Percentiles rank a stretch among this genome's conserved stretches.
phyloP scores from a whole-genome alignment of 2,888 invertebrate genomes.

The Prosopocoilus inquinatus region DNA sequence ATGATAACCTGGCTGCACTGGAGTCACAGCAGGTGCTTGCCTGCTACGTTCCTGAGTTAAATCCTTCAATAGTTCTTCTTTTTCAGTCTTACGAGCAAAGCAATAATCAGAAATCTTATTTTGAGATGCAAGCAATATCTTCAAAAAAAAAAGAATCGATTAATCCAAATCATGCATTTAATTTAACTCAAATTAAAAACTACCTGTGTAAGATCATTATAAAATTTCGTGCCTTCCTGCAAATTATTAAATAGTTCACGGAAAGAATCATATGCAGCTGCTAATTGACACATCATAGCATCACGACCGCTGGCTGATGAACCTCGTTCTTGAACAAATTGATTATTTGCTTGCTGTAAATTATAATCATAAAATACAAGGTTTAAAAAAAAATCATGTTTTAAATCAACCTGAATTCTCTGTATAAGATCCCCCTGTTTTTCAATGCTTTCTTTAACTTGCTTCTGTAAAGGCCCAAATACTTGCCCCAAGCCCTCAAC shows the following conservation, averaged over 20 bases:
- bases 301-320: conserved; percentile 69
- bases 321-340: conserved; percentile 64
- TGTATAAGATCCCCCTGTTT: conserved; percentile 69
- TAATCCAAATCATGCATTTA: not conserved
- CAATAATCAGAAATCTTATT: conserved; percentile 97
- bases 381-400: not conserved
- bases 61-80: conserved; percentile 95
- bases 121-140: conserved; percentile 91
- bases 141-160: conserved; percentile 37
- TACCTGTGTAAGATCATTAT: conserved; percentile 86
- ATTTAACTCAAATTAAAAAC: conserved; percentile 2
- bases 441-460: conserved; percentile 72
- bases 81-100: conserved; percentile 98
- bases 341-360: conserved; percentile 55
- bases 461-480: conserved; percentile 75
- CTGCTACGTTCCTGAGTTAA: conserved; percentile 80
- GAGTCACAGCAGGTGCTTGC: conserved; percentile 54
- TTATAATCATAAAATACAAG: conserved; percentile 1
- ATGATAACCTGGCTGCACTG: conserved; percentile 61
- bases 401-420: conserved; percentile 59
- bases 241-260: conserved; percentile 88
- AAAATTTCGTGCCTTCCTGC: conserved; percentile 94
- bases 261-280: conserved; percentile 89
- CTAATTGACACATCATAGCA: conserved; percentile 77
- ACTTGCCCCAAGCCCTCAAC: conserved; percentile 70